Base-by-base conservation (phyloP, 2,797 vertebrate genomes). In the Rousettus madagascariensis region DNA sequence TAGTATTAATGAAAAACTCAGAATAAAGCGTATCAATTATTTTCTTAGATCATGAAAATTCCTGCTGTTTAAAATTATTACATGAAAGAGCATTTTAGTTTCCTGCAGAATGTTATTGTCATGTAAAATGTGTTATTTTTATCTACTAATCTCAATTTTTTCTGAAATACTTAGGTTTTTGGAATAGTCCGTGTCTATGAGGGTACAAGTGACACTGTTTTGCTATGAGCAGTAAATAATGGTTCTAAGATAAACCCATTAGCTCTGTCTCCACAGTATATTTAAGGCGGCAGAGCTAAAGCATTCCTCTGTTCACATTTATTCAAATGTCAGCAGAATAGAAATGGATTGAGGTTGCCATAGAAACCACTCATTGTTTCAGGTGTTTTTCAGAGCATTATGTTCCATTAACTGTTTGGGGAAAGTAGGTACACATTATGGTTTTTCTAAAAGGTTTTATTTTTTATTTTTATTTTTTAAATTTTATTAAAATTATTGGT, bases 281-380 rank as follows among this genome's bases (percentile, higher is more conserved):
- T 1, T 17, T 28, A 46, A 24, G 0, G 10, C 28, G 61, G 57
- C 57, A 61, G n/a, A 66, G n/a, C 24, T 53, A 65, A 86, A 80
- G 68, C n/a, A 10, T 33, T 53, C 7, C 3, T 90, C 66, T 68
- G 17, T 59, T 83, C 84, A 66, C 77, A 38, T 92, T 86, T 33
- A 83, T 74, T 92, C 96, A 96, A 94, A 96, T 75, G 91, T 79
- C 93, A 85, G 61, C 69, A 69, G 90, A 82, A 79, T 10, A 75
- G 90, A 94, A 91, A 53, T 22, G 59, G 68, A 85, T 90, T 57
- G 86, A 66, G 77, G 96, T 97, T 97, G 86, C 96, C 95, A 95
- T 96, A 61, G 96, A 97, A 97, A 97, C 96, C 10, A 36, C 30
- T 77, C 8, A 0, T 8, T n/a, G 30, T 69, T 94, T 87, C 86